These are phyloP conservation scores for Malaclemys terrapin DNA, from an alignment of 2,113 vertebrate genomes.

Conservation along the genomic window DNA sequence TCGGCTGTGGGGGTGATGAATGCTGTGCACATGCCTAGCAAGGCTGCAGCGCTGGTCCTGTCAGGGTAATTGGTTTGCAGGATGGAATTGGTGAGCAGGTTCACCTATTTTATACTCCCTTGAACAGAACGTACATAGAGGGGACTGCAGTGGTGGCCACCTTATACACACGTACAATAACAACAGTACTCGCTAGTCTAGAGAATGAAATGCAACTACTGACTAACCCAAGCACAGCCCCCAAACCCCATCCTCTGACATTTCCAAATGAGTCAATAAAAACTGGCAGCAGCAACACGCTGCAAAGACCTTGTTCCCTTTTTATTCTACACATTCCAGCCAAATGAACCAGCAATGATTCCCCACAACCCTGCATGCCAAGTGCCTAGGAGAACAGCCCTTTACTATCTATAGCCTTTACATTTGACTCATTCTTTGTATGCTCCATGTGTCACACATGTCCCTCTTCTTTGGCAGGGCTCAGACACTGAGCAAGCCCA, in stretches of 20 bases:
- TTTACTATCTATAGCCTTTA: accelerated
- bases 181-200: background rate
- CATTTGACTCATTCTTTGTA: accelerated
- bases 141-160: background rate
- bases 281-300: background rate
- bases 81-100: background rate
- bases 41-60: background rate
- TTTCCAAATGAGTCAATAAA: background rate
- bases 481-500: background rate
- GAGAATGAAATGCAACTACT: background rate
- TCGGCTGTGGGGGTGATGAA: no score
- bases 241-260: background rate
- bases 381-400: accelerated
- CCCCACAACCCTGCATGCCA: background rate
- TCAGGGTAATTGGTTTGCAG: accelerated
- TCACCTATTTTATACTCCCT: background rate
- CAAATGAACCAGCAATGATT: background rate
- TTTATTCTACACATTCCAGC: background rate
- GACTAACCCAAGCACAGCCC: background rate
- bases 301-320: background rate
- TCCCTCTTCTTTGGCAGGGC: background rate
- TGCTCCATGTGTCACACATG: background rate
- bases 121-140: background rate
- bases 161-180: background rate
- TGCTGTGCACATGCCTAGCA: background rate